A percentile compares a stretch with the other conserved stretches of the same genome.
Evolutionary conservation across 2,888 invertebrate species (phyloP).

Genomic region (Lasius fuliginosus): DNA sequence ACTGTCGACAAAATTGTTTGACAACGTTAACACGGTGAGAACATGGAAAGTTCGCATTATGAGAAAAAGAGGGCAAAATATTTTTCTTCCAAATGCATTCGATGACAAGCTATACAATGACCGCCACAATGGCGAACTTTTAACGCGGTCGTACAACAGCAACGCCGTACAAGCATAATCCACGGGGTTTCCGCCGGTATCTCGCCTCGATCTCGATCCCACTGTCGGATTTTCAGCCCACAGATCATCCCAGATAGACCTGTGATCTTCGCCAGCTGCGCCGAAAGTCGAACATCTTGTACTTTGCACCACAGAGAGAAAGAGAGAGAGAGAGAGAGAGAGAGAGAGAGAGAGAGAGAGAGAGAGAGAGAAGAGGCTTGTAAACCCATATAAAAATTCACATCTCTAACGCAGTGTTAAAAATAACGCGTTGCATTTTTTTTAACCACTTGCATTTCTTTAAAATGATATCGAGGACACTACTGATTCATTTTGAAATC

Average conservation of each 20-base stretch:
- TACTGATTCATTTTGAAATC: neutral
- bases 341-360: no score
- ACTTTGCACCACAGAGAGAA: neutral
- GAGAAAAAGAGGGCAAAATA: slow-evolving; percentile 77
- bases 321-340: no score
- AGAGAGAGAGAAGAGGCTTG: neutral
- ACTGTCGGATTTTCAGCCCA: slow-evolving; percentile 72
- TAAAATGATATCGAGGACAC: neutral
- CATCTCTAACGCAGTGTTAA: neutral
- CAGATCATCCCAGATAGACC: slow-evolving; percentile 78
- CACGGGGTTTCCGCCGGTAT: slow-evolving; percentile 80
- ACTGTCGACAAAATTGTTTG: neutral
- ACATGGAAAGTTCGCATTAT: slow-evolving; percentile 56
- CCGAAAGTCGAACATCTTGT: slow-evolving; percentile 48
- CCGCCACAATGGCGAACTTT: slow-evolving; percentile 80
- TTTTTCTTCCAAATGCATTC: slow-evolving; percentile 72
- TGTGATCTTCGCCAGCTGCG: slow-evolving; percentile 70
- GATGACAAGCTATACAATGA: slow-evolving; percentile 80
- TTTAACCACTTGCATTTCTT: neutral
- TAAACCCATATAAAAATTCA: neutral
- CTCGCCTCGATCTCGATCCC: slow-evolving; percentile 80
- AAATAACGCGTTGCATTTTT: neutral
- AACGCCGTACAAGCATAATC: slow-evolving; percentile 78
- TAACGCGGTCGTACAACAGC: slow-evolving; percentile 78
- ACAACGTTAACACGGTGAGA: slow-evolving; percentile 21